A percentile compares a stretch with the other conserved stretches of the same genome.
These are phyloP conservation scores for Triplophysa tibetana DNA, from an alignment of 2,113 vertebrate species.

Conservation along the genomic window DNA sequence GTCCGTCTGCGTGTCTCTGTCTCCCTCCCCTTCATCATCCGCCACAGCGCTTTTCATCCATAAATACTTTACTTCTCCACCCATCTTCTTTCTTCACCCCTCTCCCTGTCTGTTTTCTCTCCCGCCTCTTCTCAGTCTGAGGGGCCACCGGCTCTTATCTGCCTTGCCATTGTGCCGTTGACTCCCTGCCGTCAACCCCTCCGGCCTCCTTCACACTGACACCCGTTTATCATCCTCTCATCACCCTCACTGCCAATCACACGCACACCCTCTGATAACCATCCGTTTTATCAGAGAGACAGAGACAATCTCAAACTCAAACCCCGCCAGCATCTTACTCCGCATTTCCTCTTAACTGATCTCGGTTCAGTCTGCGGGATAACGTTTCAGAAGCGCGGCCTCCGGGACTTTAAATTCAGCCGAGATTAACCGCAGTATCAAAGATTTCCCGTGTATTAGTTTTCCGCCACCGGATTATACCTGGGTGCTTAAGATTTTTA, in stretches of 20 bases:
- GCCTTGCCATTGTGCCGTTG: constrained; percentile 50
- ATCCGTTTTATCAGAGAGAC: constrained; percentile 51
- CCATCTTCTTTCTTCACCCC: not conserved
- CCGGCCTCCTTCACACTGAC: constrained; percentile 50
- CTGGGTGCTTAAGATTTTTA: constrained; percentile 43
- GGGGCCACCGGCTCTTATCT: constrained; percentile 44
- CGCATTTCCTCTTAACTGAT: constrained; percentile 29
- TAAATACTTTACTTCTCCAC: not conserved
- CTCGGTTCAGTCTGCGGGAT: constrained; percentile 45
- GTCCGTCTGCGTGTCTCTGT: constrained; percentile 1
- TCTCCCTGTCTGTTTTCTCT: not conserved
- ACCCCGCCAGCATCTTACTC: constrained; percentile 45
- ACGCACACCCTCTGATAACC: constrained; percentile 49
- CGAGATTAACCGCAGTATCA: constrained; percentile 44
- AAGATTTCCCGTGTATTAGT: constrained; percentile 47
- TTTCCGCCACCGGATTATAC: constrained; percentile 37
- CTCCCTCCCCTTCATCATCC: constrained; percentile 1
- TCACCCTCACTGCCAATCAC: constrained; percentile 51
- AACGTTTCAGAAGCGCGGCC: constrained; percentile 34
- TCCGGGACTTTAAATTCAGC: constrained; percentile 47
- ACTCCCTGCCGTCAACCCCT: constrained; percentile 52
- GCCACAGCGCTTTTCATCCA: not conserved
- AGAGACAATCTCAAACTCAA: constrained; percentile 43
- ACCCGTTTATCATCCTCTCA: constrained; percentile 53
- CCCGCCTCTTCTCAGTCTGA: constrained; percentile 2